Conservation (phyloP, 2,888 invertebrate species). For the Gonocerus acuteangulatus region DNA sequence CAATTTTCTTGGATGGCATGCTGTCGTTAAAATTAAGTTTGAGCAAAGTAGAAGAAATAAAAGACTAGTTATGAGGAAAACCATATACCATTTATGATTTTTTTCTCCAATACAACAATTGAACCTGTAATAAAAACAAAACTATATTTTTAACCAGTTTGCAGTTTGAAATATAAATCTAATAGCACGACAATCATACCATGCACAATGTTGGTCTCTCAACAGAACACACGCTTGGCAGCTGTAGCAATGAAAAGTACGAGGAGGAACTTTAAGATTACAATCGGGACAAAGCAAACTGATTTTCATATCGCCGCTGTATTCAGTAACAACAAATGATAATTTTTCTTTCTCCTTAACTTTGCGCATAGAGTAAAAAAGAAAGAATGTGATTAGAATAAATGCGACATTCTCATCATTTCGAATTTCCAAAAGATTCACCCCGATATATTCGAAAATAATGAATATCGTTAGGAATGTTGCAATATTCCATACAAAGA, state of each 20-base stretch:
- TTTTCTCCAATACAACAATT: slow-evolving; percentile 75
- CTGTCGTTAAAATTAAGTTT: slow-evolving; percentile 75
- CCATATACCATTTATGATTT: slow-evolving; percentile 68
- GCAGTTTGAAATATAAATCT: neutral
- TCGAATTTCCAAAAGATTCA: slow-evolving; percentile 62
- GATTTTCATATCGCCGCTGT: slow-evolving; percentile 38
- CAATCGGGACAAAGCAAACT: slow-evolving; percentile 53
- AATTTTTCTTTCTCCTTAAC: slow-evolving; percentile 42
- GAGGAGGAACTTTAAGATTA: slow-evolving; percentile 54
- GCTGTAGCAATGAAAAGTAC: slow-evolving; percentile 71
- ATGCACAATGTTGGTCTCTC: slow-evolving; percentile 72
- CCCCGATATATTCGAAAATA: slow-evolving; percentile 62
- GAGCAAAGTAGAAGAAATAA: slow-evolving; percentile 63
- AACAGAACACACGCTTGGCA: slow-evolving; percentile 75
- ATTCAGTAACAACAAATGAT: slow-evolving; percentile 39
- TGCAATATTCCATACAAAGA: slow-evolving; percentile 64
- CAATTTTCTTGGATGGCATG: slow-evolving; percentile 70
- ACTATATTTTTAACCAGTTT: neutral
- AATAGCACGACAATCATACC: slow-evolving; percentile 46
- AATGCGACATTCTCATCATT: slow-evolving; percentile 56
- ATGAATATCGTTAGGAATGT: slow-evolving; percentile 58
- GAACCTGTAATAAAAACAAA: slow-evolving; percentile 54
- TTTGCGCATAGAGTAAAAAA: slow-evolving; percentile 46
- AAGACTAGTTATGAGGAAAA: slow-evolving; percentile 58
- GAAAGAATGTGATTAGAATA: slow-evolving; percentile 47